These are phyloP conservation scores for Drosophila mojavensis DNA, from an alignment of 1,140 invertebrate genomes.

Conservation along the genomic window DNA sequence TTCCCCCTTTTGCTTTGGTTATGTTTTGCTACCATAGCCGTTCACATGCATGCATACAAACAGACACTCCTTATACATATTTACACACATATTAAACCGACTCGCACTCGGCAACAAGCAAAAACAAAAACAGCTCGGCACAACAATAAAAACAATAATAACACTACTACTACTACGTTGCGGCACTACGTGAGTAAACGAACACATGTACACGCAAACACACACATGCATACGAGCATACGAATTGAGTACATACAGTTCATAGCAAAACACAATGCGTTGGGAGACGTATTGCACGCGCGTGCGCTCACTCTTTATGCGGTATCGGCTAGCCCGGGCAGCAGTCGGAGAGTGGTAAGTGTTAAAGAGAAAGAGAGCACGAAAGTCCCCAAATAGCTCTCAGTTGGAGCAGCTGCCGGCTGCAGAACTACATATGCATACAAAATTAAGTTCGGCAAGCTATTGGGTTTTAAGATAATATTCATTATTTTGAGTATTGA, in stretches of 20 bases:
- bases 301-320: conserved; percentile 43
- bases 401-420: conserved; percentile 36
- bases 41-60: conserved; percentile 34
- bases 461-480: conserved; percentile 16
- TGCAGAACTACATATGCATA: conserved; percentile 15
- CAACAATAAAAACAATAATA: conserved; percentile 76
- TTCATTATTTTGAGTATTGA: conserved; percentile 30
- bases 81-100: conserved; percentile 33
- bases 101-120: conserved; percentile 69
- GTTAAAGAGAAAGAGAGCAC: background rate
- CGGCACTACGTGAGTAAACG: conserved; percentile 71
- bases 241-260: conserved; percentile 11
- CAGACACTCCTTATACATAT: conserved; percentile 13
- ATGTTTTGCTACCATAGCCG: conserved; percentile 76
- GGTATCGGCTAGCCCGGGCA: conserved; percentile 45
- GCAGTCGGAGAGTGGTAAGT: conserved; percentile 5
- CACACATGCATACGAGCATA: conserved; percentile 14
- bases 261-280: conserved; percentile 41
- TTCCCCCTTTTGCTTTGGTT: conserved; percentile 75
- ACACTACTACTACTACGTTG: conserved; percentile 74
- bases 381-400: conserved; percentile 9
- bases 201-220: conserved; percentile 36
- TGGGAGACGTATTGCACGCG: conserved; percentile 34
- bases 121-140: conserved; percentile 54
- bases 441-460: conserved; percentile 4